A percentile compares a stretch with the other conserved stretches of the same genome.
Evolutionary conservation across 2,888 invertebrate species (phyloP).

Genomic region (Pandemis corylana): DNA sequence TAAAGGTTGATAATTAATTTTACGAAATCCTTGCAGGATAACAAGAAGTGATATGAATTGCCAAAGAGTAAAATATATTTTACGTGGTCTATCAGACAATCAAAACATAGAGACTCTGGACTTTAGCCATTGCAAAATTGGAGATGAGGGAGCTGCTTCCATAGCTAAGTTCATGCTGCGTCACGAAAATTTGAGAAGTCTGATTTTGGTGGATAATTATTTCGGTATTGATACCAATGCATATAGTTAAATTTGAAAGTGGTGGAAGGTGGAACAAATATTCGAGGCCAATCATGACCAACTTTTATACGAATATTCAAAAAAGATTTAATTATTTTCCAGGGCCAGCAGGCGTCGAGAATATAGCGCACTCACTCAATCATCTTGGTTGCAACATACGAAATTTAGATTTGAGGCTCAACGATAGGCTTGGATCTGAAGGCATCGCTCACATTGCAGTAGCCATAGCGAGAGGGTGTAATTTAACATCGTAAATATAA

Average conservation of each 20-base stretch:
- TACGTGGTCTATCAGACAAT: slow-evolving; percentile 72
- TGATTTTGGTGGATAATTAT: slow-evolving; percentile 82
- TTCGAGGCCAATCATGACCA: too few relatives aligned
- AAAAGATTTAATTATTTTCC: neutral
- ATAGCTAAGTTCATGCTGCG: slow-evolving; percentile 83
- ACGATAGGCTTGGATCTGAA: slow-evolving; percentile 74
- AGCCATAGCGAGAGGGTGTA: slow-evolving; percentile 79
- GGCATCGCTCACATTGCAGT: slow-evolving; percentile 78
- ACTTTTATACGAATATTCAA: too few relatives aligned
- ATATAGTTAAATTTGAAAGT: neutral
- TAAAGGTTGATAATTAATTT: neutral
- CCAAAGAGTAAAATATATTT: slow-evolving; percentile 73
- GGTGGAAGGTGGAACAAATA: too few relatives aligned
- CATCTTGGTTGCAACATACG: slow-evolving; percentile 71
- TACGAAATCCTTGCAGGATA: slow-evolving; percentile 59
- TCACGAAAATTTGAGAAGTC: slow-evolving; percentile 73
- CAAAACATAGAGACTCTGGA: slow-evolving; percentile 83
- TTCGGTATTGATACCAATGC: slow-evolving; percentile 67
- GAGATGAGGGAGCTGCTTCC: slow-evolving; percentile 85
- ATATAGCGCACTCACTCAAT: slow-evolving; percentile 72
- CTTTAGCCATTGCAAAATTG: slow-evolving; percentile 87
- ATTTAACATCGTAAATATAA: slow-evolving; percentile 69
- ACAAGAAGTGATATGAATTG: slow-evolving; percentile 80
- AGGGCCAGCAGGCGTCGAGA: slow-evolving; percentile 76
- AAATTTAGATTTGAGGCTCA: slow-evolving; percentile 73